Base-by-base conservation (phyloP, 2,113 vertebrate species). In the Chrysemys picta region DNA sequence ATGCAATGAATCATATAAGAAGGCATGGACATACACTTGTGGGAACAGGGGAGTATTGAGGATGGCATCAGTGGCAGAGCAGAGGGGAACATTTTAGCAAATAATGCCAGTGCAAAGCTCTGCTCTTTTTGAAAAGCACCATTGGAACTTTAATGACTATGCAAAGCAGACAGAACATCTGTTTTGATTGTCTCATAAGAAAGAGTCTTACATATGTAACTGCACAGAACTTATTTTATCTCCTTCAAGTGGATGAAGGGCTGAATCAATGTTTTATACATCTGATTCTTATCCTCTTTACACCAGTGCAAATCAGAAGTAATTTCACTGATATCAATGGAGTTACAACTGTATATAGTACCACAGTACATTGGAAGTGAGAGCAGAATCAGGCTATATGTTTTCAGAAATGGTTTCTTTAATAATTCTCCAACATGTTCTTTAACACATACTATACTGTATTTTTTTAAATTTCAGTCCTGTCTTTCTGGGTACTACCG, bases 401-500 rank as follows among this genome's bases (percentile, higher is more conserved):
- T 93, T 80, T 91, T 89, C 5, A 0, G 49, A 84, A 87, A 5
- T 4, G n/a, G 16, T 31, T 42, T 88, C 79, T 92, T 45, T 88
- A 57, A 92, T 82, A 87, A 53, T 52, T 45, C 91, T 95, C 76
- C 81, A 17, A 59, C 17, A 24, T 80, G 45, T 4, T 80, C 82
- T 89, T 75, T 80, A 92, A 78, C 7, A n/a, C 8, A 29, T 1
- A 19, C 31, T 62, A 83, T 56, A 52, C 65, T 90, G 6, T 53
- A 79, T 94, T 87, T 96, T 53, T 7, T 96, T 97, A 89, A 91
- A 80, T 95, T 97, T 79, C 95, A 99, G 99, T 97, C 98, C 21
- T 99, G 99, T 89, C 96, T 98, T 38, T 95, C 99, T n/a, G 99
- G 99, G 24, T 98, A 99, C 92, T 99, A 99, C 95, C 98, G 99